phyloP scores from a whole-genome alignment of 2,888 invertebrate species.

The Drosophila maculinotata region DNA sequence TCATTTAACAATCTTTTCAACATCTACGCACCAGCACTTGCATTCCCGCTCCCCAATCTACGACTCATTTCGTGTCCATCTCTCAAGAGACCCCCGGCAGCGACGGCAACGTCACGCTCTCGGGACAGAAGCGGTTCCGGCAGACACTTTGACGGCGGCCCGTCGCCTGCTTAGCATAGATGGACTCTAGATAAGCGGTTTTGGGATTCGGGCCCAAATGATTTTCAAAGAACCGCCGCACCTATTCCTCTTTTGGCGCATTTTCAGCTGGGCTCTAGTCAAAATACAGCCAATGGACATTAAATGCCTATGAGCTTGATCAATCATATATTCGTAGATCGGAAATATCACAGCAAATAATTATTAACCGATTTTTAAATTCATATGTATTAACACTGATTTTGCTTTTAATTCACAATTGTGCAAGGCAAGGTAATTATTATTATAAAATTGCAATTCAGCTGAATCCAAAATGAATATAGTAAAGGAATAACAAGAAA shows the following conservation, averaged over 20 bases:
- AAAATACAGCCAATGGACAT: slow-evolving; percentile 8
- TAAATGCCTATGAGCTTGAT: neutral
- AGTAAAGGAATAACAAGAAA: slow-evolving; percentile 7
- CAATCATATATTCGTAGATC: neutral
- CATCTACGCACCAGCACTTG: slow-evolving; percentile 60
- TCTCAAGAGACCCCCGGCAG: slow-evolving; percentile 50
- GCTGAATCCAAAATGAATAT: slow-evolving; percentile 13
- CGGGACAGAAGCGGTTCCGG: slow-evolving; percentile 53
- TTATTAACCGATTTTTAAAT: neutral
- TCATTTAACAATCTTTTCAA: slow-evolving; percentile 77
- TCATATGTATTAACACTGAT: slow-evolving; percentile 8
- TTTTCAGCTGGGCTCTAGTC: slow-evolving; percentile 8
- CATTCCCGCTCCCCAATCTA: slow-evolving; percentile 18
- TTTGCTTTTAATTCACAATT: slow-evolving; percentile 12
- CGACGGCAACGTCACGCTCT: slow-evolving; percentile 36
- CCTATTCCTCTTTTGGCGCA: slow-evolving; percentile 23
- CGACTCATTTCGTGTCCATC: slow-evolving; percentile 15
- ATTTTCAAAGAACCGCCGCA: slow-evolving; percentile 47
- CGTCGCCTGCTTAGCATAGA: slow-evolving; percentile 60
- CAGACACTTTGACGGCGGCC: slow-evolving; percentile 69
- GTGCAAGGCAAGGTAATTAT: neutral
- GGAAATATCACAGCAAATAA: slow-evolving; percentile 2
- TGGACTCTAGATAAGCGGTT: slow-evolving; percentile 58
- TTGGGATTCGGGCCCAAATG: slow-evolving; percentile 39
- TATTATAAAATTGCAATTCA: slow-evolving; percentile 26